phyloP scores from a whole-genome alignment of 1,140 invertebrate genomes.

The Sycobia sp. region DNA sequence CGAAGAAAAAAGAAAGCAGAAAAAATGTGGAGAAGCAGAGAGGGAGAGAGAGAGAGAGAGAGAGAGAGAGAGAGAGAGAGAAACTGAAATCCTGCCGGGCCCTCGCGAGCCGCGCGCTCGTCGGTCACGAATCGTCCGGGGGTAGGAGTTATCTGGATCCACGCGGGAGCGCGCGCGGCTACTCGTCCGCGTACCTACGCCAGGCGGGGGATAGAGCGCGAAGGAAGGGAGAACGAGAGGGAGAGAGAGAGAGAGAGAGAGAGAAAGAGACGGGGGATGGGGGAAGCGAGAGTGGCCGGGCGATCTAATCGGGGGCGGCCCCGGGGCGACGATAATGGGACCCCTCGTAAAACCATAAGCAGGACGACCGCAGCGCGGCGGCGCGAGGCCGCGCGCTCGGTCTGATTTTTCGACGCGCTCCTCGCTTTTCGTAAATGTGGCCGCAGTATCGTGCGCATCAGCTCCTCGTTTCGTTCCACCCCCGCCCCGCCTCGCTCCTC shows the following conservation, averaged over 20 bases:
- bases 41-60: too few relatives aligned
- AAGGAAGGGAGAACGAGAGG: background rate
- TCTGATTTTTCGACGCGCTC: constrained; percentile 10
- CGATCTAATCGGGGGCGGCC: constrained; percentile 48
- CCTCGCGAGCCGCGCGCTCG: background rate
- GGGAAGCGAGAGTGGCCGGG: background rate
- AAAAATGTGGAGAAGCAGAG: background rate
- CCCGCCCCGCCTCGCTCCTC: constrained; percentile 14
- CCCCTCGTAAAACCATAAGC: constrained; percentile 49
- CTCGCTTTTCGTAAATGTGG: constrained; percentile 18
- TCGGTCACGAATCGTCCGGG: constrained; percentile 24
- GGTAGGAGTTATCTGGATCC: constrained; percentile 31
- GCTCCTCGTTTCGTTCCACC: constrained; percentile 34
- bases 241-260: background rate
- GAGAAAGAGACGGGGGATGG: background rate
- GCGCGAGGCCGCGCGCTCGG: constrained; percentile 1
- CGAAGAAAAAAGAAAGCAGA: background rate
- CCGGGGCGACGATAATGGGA: constrained; percentile 43
- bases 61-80: too few relatives aligned
- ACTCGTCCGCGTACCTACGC: constrained; percentile 16
- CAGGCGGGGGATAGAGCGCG: too few relatives aligned
- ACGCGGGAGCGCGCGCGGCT: constrained; percentile 30
- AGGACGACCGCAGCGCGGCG: constrained; percentile 26
- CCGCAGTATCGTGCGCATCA: too few relatives aligned
- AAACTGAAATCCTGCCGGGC: background rate